Conservation (phyloP, 1,140 invertebrate genomes). For the Drosophila pachea region DNA sequence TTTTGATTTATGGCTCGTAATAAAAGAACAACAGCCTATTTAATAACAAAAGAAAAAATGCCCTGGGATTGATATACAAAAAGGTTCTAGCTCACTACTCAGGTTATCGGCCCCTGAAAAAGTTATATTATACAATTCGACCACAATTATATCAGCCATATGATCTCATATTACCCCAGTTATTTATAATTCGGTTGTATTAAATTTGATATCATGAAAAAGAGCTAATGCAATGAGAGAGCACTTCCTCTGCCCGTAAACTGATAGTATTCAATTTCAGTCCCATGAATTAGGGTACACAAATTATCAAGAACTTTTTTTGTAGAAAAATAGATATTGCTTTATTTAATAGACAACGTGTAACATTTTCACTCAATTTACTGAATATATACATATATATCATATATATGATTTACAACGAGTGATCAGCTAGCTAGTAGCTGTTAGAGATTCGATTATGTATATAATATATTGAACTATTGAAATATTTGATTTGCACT, state of each 20-base stretch:
- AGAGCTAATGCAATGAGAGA: too few relatives aligned
- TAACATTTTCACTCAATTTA: conserved; percentile 18
- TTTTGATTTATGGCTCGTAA: too few relatives aligned
- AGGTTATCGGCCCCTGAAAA: too few relatives aligned
- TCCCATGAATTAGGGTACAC: neutral
- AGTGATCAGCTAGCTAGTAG: neutral
- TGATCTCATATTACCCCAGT: conserved; percentile 1
- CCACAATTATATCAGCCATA: neutral
- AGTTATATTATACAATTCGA: neutral
- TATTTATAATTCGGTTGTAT: neutral
- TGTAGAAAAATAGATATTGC: conserved; percentile 36
- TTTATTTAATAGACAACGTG: conserved; percentile 37
- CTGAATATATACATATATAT: neutral
- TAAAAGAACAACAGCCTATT: too few relatives aligned
- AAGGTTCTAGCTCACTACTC: conserved; percentile 13
- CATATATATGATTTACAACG: conserved; percentile 7
- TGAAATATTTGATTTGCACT: conserved; percentile 5
- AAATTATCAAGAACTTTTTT: neutral
- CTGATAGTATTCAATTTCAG: conserved; percentile 1
- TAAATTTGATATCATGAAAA: neutral
- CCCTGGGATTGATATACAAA: neutral
- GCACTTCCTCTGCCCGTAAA: neutral
- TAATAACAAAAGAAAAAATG: conserved; percentile 10
- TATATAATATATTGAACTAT: neutral
- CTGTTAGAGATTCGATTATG: conserved; percentile 3